Evolutionary conservation across 2,888 invertebrate species (phyloP), one percentile per base, ranked within the genome.

Genomic region (Tachina lurida): DNA sequence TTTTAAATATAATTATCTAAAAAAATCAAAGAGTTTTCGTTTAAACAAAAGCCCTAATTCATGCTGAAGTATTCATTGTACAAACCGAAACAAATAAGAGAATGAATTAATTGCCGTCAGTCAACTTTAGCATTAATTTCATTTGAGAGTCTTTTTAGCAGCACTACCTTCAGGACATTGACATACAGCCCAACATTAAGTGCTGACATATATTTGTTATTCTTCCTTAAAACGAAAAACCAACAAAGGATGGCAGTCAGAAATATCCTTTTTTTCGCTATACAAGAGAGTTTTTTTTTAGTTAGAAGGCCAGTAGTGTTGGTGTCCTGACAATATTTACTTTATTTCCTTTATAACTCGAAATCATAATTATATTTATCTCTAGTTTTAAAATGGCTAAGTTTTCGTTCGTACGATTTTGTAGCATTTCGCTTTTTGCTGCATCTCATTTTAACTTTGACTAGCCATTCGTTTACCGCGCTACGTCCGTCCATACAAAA

Each of bases 101-200:
- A 45, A 65, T 31, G 52, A 73, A 68, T 60, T 77, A 83, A 83
- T 68, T 78, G 67, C 60, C 47, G 77, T 74, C 77, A 77, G 39
- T 39, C 17, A 52, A 17, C 41, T 68, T 41, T 31, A 22, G 17
- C n/a, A 41, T 41, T 10, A n/a, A 41, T 39, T 68, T 19, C 10
- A n/a, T 22, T 68, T 49, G 9, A 39, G 5, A n/a, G 8, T 41
- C 1, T 13, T 52, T 39, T 22, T 22, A 65, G 17, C 12, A 49
- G 31, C 15, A 52, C 67, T 52, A 49, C 68, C 39, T 68, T 52
- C 19, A 58, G 56, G 56, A 65, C 56, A 58, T 67, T 76, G 45
- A 65, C 76, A 65, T 31, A 54, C 31, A 65, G 45, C 22, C 3
- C 3, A n/a, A 17, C 12, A 8, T 52, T 62, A 43, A n/a, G 15